A percentile compares a stretch with the other conserved stretches of the same genome.
These are phyloP conservation scores for Acrocyrtus sp. DNA, from an alignment of 2,888 invertebrate species.

Conservation along the genomic window DNA sequence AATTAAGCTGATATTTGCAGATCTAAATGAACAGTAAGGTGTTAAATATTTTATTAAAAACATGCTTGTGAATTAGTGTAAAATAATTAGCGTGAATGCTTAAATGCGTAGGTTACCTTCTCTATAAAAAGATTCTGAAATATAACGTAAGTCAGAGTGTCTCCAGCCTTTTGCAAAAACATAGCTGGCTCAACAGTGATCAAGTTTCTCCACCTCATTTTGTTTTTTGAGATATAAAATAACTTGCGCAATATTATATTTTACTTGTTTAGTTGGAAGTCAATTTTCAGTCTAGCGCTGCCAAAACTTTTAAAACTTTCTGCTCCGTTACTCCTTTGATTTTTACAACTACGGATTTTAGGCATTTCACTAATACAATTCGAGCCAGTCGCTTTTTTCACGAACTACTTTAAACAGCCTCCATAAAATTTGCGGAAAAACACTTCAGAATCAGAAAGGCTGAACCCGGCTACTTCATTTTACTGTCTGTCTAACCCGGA, in stretches of 20 bases:
- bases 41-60: too few relatives aligned
- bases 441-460: too few relatives aligned
- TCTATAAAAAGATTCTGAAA: conserved; percentile 63
- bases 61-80: too few relatives aligned
- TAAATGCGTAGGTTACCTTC: conserved; percentile 51
- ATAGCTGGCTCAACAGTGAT: conserved; percentile 61
- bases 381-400: background rate
- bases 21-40: conserved; percentile 45
- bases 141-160: conserved; percentile 62
- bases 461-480: too few relatives aligned
- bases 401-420: too few relatives aligned
- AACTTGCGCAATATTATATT: too few relatives aligned
- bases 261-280: background rate
- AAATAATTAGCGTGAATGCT: background rate
- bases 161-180: conserved; percentile 62
- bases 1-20: conserved; percentile 58
- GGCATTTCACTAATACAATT: background rate
- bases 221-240: background rate
- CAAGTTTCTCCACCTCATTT: conserved; percentile 50
- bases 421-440: too few relatives aligned
- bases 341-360: too few relatives aligned
- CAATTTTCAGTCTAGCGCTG: background rate
- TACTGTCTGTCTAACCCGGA: too few relatives aligned
- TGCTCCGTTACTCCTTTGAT: too few relatives aligned
- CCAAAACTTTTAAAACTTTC: background rate